Conservation (phyloP, 2,113 vertebrate species). For the Gadus macrocephalus region DNA sequence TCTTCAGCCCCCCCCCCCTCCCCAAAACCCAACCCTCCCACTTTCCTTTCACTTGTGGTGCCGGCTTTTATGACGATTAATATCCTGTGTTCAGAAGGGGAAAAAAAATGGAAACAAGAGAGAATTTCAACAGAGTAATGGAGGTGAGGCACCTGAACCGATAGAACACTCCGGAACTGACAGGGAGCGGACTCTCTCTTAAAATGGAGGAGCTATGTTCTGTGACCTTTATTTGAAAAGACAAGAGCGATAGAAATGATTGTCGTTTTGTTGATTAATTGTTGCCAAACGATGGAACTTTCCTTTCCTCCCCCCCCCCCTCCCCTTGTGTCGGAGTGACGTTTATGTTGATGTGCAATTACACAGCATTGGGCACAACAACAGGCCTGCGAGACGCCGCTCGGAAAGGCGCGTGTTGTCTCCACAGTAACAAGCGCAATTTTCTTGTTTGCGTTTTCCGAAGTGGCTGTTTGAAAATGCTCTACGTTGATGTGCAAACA, state of each 20-base stretch:
- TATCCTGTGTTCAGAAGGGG: too few relatives aligned
- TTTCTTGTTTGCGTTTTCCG: constrained; percentile 27
- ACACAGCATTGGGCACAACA: constrained; percentile 31
- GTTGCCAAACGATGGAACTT: constrained; percentile 18
- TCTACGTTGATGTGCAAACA: constrained; percentile 26
- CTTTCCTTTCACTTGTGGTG: too few relatives aligned
- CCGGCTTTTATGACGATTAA: too few relatives aligned
- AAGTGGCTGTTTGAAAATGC: constrained; percentile 30
- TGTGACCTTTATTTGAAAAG: constrained; percentile 2
- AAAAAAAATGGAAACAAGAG: too few relatives aligned
- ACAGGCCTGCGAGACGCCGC: constrained; percentile 34
- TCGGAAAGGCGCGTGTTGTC: constrained; percentile 30
- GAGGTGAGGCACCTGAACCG: not conserved
- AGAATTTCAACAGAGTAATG: not conserved
- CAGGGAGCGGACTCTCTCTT: not conserved
- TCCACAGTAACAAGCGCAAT: constrained; percentile 16
- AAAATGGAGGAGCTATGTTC: not conserved
- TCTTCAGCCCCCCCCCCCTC: not conserved
- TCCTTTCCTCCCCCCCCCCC: constrained; percentile 16
- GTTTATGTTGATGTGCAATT: constrained; percentile 39
- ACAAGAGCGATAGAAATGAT: constrained; percentile 8
- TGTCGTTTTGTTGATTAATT: constrained; percentile 26
- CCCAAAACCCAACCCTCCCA: too few relatives aligned
- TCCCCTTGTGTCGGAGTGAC: constrained; percentile 14
- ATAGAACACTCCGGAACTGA: not conserved